Percentiles rank a stretch among this genome's conserved stretches.
Conservation (phyloP, 2,888 invertebrate genomes). For the Patella pellucida region DNA sequence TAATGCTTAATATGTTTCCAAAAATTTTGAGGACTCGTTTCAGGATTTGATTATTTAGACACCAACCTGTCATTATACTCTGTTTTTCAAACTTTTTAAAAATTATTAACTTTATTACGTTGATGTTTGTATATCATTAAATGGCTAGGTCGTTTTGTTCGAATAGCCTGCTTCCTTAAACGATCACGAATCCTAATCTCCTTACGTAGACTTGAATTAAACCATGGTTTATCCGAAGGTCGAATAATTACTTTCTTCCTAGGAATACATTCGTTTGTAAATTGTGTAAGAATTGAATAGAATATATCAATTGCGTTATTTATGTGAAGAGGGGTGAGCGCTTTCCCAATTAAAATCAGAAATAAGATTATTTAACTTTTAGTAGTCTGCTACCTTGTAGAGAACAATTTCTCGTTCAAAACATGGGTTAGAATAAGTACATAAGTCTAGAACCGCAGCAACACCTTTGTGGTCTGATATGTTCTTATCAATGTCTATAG, state of each 20-base stretch:
- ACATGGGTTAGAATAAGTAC: neutral
- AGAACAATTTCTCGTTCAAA: neutral
- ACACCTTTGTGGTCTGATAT: conserved; percentile 4
- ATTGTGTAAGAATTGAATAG: neutral
- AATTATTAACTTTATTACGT: neutral
- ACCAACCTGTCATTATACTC: neutral
- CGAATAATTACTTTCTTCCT: neutral
- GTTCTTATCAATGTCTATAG: neutral
- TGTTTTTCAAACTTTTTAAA: neutral
- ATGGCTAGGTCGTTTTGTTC: neutral
- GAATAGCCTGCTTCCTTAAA: neutral
- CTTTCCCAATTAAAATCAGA: neutral
- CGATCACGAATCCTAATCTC: neutral
- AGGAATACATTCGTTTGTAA: neutral
- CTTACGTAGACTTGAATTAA: neutral
- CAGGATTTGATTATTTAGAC: too few relatives aligned
- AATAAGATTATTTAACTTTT: neutral
- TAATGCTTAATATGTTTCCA: too few relatives aligned
- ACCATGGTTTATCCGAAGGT: conserved; percentile 2
- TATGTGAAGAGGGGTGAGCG: neutral
- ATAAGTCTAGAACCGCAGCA: neutral
- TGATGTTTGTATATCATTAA: neutral
- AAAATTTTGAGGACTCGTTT: too few relatives aligned
- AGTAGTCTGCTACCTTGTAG: neutral
- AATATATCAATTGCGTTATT: neutral